Conservation (phyloP, 1,140 invertebrate species). For the Drosophila lowei region DNA sequence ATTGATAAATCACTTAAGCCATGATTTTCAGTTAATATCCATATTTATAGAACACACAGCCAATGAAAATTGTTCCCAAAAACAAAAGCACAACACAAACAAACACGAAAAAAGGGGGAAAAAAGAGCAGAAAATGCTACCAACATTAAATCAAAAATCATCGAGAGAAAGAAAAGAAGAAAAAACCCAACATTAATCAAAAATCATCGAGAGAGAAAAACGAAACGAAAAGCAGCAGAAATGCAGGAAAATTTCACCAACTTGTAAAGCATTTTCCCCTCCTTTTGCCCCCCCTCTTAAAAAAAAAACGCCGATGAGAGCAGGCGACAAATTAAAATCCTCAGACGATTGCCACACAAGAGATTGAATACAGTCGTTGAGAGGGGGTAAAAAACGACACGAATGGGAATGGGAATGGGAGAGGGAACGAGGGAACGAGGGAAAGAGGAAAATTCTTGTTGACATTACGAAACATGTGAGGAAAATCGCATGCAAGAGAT, state of each 20-base stretch:
- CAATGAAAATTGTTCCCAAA: too few species aligned
- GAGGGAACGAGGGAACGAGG: too few species aligned
- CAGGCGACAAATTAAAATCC: conserved; percentile 69
- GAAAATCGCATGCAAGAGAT: conserved; percentile 36
- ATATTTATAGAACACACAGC: too few species aligned
- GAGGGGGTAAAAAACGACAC: conserved; percentile 3
- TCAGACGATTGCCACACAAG: conserved; percentile 38
- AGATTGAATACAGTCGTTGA: too few species aligned
- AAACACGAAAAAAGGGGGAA: not conserved
- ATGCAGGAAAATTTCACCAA: conserved; percentile 62
- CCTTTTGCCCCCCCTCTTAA: not conserved
- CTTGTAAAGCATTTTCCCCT: conserved; percentile 70
- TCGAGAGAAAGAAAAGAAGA: not conserved
- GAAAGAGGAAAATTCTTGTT: conserved; percentile 47
- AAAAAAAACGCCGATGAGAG: conserved; percentile 18
- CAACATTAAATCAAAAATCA: conserved; percentile 72
- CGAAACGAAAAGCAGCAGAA: conserved; percentile 12
- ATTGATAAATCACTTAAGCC: too few species aligned
- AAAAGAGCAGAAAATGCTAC: conserved; percentile 23
- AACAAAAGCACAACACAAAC: conserved; percentile 33
- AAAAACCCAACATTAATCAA: conserved; percentile 62
- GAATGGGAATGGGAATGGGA: not conserved
- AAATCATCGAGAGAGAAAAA: conserved; percentile 39
- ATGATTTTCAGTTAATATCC: too few species aligned
- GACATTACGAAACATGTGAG: conserved; percentile 54